phyloP scores from a whole-genome alignment of 2,797 vertebrate species.

The Neopelma chrysocephalum region DNA sequence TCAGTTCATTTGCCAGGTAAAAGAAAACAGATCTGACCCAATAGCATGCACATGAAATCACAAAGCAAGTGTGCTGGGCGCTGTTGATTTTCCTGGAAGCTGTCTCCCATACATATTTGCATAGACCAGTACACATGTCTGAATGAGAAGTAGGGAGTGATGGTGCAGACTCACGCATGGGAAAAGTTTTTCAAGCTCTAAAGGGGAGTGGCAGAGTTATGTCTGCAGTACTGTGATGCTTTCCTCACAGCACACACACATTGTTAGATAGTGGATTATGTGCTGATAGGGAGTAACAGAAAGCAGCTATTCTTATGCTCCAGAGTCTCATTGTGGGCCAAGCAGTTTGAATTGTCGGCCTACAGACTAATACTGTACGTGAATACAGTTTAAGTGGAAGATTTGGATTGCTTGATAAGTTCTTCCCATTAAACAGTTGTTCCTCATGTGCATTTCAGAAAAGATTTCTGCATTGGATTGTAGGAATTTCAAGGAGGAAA shows the following conservation, averaged over 20 bases:
- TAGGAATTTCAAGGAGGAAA: neutral
- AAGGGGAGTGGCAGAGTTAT: neutral
- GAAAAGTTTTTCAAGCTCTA: neutral
- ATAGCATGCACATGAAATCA: neutral
- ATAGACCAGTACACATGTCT: neutral
- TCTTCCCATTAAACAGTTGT: neutral
- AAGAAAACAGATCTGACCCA: neutral
- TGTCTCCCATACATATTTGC: neutral
- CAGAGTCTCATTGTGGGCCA: neutral
- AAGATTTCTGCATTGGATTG: neutral
- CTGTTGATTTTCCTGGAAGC: constrained; percentile 12
- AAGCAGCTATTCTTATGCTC: constrained; percentile 9
- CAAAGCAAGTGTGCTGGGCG: neutral
- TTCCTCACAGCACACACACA: neutral
- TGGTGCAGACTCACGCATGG: neutral
- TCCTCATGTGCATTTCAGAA: neutral
- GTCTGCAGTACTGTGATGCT: neutral
- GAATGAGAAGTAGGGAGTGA: neutral
- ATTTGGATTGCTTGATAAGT: neutral
- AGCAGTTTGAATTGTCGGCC: constrained; percentile 2
- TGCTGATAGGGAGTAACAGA: constrained; percentile 4
- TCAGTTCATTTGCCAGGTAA: neutral
- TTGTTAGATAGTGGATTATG: neutral
- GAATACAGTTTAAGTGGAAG: neutral
- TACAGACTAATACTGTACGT: neutral